Conservation (phyloP, 2,113 vertebrate species). For the Pedetes capensis region DNA sequence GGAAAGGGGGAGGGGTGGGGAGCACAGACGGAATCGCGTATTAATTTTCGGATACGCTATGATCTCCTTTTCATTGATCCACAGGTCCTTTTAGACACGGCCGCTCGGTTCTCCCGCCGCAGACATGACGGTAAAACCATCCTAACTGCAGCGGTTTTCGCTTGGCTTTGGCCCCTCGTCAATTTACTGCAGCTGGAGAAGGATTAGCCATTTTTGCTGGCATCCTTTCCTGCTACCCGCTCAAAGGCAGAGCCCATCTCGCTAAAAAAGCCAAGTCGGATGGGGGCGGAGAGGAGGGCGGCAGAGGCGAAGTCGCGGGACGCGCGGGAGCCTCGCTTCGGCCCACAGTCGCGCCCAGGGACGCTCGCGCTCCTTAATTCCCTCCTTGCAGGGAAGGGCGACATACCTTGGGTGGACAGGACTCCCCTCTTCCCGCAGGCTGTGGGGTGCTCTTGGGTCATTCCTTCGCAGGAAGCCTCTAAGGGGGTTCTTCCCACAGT, state of each 20-base stretch:
- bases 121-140: conserved; percentile 56
- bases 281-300: background rate
- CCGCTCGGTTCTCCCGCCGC: conserved; percentile 36
- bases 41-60: conserved; percentile 66
- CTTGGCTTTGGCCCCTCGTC: conserved; percentile 10
- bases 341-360: background rate
- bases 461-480: conserved; percentile 11
- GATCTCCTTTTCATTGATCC: conserved; percentile 70
- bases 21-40: conserved; percentile 17
- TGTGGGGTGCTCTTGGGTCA: background rate
- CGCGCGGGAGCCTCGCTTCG: background rate
- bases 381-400: background rate
- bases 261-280: background rate
- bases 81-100: conserved; percentile 68
- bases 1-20: background rate
- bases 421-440: background rate
- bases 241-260: conserved; percentile 44
- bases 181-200: conserved; percentile 56
- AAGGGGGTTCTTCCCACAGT: background rate
- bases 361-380: background rate
- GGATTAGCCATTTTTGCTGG: conserved; percentile 74
- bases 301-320: background rate
- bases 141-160: conserved; percentile 45
- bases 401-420: background rate
- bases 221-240: conserved; percentile 41